Evolutionary conservation across 2,113 vertebrate species (phyloP), one percentile per base, ranked within the genome.

Genomic region (Dasyprocta punctata): DNA sequence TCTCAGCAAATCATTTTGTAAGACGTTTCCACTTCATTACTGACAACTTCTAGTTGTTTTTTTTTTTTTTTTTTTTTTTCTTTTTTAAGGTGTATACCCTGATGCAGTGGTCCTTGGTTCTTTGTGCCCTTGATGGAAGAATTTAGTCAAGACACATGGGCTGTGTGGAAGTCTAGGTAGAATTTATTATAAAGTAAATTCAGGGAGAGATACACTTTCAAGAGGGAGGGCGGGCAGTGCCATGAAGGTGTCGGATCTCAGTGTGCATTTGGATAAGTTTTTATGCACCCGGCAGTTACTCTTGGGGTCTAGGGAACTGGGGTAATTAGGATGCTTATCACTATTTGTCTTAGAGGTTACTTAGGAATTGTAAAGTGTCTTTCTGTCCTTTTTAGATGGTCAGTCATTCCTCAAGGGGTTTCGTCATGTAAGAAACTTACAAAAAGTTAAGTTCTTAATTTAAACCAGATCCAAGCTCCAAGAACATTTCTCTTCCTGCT

Each of bases 1-100:
- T 63, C 77, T 63, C 30, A 82, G 49, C 30, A 83, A 94, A 82
- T 91, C 1, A 49, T 58, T 95, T 95, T 73, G 83, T 69, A 82
- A 75, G n/a, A 73, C 83, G 0, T 47, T 95, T 75, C 94, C 22
- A 80, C 13, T 67, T 63, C 13, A 85, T 60, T 89, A 54, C 56
- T 69, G 65, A 95, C 33, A 17, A 86, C 3, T 67, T 44, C 38
- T 54, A 60, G 58, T 19, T 20, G 22, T 87, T 65, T 63, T 33
- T 80, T 41, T 90, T 90, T 93, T 33, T 84, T 65, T 63, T n/a
- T 80, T n/a, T 11, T 52, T 41, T 90, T 90, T 93, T 60, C 22
- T n/a, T 73, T 92, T 80, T 92, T 4, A 71, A 3, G 30, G 19
- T 71, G n/a, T 38, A 28, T 16, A 47, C 6, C 54, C 54, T 54